Percentiles rank a stretch among this genome's conserved stretches.
phyloP scores from a whole-genome alignment of 2,888 invertebrate genomes.

The Ditylenchus weischeri region DNA sequence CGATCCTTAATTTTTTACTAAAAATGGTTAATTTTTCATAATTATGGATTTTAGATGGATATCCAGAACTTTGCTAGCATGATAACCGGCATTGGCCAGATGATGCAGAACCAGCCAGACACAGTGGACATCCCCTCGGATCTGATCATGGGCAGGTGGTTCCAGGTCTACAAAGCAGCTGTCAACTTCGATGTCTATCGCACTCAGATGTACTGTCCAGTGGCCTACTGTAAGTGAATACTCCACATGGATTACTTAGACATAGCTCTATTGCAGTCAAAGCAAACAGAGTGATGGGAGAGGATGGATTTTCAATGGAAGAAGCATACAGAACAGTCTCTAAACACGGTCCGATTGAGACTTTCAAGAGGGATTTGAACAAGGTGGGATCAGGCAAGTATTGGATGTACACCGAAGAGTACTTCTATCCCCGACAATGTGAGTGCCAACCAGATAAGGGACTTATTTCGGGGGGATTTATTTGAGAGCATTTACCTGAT shows the following conservation, averaged over 20 bases:
- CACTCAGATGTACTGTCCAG: slow-evolving; percentile 59
- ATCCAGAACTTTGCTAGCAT: slow-evolving; percentile 56
- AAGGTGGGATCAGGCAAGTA: slow-evolving; percentile 58
- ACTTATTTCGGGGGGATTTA: background rate
- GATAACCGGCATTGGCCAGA: slow-evolving; percentile 57
- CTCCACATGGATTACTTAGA: background rate
- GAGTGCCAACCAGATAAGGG: slow-evolving; percentile 18
- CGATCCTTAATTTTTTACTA: background rate
- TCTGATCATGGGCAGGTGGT: slow-evolving; percentile 58
- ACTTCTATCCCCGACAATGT: slow-evolving; percentile 59
- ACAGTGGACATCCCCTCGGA: slow-evolving; percentile 56
- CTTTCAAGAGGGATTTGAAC: slow-evolving; percentile 58
- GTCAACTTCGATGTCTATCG: slow-evolving; percentile 59
- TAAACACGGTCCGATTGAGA: slow-evolving; percentile 59
- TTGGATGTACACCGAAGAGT: slow-evolving; percentile 60
- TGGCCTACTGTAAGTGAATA: slow-evolving; percentile 56
- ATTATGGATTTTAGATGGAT: slow-evolving; percentile 52
- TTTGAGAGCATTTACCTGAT: background rate
- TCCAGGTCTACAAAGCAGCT: slow-evolving; percentile 59
- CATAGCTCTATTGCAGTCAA: slow-evolving; percentile 44
- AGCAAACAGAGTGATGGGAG: slow-evolving; percentile 57
- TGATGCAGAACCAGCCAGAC: slow-evolving; percentile 53
- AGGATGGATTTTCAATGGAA: slow-evolving; percentile 59
- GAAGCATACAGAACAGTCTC: slow-evolving; percentile 57
- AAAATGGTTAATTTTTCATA: no score